Percentiles rank a stretch among this genome's conserved stretches.
Conservation (phyloP, 2,888 invertebrate genomes). For the Pyralis farinalis region DNA sequence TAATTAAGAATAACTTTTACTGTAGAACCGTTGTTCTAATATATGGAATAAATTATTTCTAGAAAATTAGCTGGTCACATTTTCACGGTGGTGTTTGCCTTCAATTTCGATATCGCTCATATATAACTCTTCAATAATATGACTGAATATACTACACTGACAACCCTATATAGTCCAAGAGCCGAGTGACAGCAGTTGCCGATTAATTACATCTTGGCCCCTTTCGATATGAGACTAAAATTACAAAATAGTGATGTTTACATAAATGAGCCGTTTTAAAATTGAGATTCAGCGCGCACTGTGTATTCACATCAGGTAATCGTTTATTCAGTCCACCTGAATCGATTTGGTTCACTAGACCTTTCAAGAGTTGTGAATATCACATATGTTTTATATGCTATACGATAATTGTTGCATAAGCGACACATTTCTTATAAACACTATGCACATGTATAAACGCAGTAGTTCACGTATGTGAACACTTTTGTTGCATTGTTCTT, state of each 20-base stretch:
- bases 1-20: too few species aligned
- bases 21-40: too few species aligned
- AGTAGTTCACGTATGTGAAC: too few species aligned
- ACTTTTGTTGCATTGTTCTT: too few species aligned
- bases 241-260: slow-evolving; percentile 36
- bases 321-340: slow-evolving; percentile 6
- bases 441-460: too few species aligned
- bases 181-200: slow-evolving; percentile 62
- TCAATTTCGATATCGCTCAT: too few species aligned
- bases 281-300: slow-evolving; percentile 2
- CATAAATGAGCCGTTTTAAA: slow-evolving; percentile 7
- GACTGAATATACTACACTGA: too few species aligned
- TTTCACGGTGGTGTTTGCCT: too few species aligned
- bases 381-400: neutral
- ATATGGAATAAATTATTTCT: too few species aligned
- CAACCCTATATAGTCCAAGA: slow-evolving; percentile 8
- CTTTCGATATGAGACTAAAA: slow-evolving; percentile 49
- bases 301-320: neutral
- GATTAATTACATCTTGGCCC: slow-evolving; percentile 70
- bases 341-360: neutral
- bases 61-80: too few species aligned
- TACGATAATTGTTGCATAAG: neutral
- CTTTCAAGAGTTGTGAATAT: neutral
- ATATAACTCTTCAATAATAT: too few species aligned
- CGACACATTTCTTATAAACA: too few species aligned